These are phyloP conservation scores for Microtus agrestis DNA, from an alignment of 2,797 vertebrate species.

Conservation along the genomic window DNA sequence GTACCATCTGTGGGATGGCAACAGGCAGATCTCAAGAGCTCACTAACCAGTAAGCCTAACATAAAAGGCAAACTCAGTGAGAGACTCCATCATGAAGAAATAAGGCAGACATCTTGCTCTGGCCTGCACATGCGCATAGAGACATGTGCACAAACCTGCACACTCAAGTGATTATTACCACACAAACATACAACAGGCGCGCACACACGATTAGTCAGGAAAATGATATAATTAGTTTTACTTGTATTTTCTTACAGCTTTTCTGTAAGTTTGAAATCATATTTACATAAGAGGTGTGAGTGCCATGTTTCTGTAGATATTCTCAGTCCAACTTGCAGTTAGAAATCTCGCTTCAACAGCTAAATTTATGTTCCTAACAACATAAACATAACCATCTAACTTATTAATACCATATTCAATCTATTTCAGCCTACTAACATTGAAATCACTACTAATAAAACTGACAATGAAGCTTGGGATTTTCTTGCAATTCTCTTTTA, in stretches of 20 bases:
- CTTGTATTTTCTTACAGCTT: constrained; percentile 17
- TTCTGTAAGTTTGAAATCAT: constrained; percentile 36
- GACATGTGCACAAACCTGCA: background rate
- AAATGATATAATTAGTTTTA: constrained; percentile 5
- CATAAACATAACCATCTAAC: background rate
- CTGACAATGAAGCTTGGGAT: constrained; percentile 15
- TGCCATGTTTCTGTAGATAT: background rate
- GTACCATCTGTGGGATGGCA: too few species aligned
- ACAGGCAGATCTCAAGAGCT: background rate
- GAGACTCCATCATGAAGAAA: background rate
- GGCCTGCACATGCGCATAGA: background rate
- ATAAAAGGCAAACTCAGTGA: background rate
- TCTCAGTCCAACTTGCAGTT: background rate
- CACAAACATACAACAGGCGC: background rate
- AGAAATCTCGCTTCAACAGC: background rate
- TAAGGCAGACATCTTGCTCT: background rate
- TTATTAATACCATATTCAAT: background rate
- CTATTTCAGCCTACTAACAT: constrained; percentile 25
- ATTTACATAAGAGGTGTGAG: background rate
- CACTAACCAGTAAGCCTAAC: background rate
- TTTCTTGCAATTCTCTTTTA: background rate
- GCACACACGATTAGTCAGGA: background rate
- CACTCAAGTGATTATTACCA: background rate
- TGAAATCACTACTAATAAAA: background rate
- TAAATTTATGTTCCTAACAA: background rate